These are phyloP conservation scores for Leptopilina drosophilae DNA, from an alignment of 2,888 invertebrate genomes.

Conservation along the genomic window DNA sequence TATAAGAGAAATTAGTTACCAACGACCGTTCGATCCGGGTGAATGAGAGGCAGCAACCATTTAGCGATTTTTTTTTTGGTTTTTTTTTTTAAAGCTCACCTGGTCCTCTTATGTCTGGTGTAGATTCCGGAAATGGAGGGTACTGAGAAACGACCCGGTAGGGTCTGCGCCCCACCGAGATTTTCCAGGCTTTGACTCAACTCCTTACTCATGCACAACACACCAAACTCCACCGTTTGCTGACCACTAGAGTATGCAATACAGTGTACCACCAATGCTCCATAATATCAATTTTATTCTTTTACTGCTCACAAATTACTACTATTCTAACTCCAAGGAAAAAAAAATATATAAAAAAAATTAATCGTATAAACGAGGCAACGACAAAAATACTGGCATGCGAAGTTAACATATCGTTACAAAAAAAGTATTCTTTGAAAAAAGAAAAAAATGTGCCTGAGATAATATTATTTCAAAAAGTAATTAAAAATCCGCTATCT, in stretches of 20 bases:
- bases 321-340: conserved; percentile 62
- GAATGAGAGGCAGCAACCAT: conserved; percentile 59
- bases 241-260: conserved; percentile 77
- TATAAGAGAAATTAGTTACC: conserved; percentile 55
- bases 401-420: conserved; percentile 55
- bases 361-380: conserved; percentile 55
- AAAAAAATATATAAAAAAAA: conserved; percentile 23
- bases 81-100: conserved; percentile 79
- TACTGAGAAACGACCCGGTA: conserved; percentile 83
- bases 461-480: no score
- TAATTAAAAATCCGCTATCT: no score
- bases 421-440: conserved; percentile 50
- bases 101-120: conserved; percentile 89
- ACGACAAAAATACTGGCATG: conserved; percentile 58
- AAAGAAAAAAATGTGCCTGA: background rate
- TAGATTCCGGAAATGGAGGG: conserved; percentile 85
- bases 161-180: conserved; percentile 82
- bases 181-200: conserved; percentile 79
- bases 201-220: conserved; percentile 78
- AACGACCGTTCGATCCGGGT: conserved; percentile 66
- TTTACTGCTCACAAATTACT: conserved; percentile 64
- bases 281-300: conserved; percentile 63
- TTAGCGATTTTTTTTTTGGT: conserved; percentile 43
- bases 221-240: conserved; percentile 78
- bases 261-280: conserved; percentile 76